Base-by-base conservation (phyloP, 2,797 vertebrate species). In the Chiroxiphia lanceolata region DNA sequence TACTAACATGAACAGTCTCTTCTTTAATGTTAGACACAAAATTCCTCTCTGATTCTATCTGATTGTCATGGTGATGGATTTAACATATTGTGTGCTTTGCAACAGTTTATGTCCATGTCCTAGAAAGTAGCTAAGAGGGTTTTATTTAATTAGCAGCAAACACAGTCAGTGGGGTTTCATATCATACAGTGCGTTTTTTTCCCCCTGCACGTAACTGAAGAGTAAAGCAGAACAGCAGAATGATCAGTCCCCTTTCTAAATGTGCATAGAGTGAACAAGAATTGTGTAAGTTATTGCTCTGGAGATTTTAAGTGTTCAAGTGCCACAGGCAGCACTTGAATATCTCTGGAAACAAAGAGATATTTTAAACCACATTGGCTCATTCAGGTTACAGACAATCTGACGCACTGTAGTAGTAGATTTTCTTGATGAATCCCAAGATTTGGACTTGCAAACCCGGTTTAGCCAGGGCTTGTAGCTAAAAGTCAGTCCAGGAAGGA, bases 141-240 rank as follows among this genome's bases (percentile, higher is more conserved):
- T 88, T 83, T 7, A 61, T 65, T 87, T 64, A 67, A 40, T 65
- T 72, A 77, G 9, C 27, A 72, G 51, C 27, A 77, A 75, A 22
- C 8, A 40, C 2, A 23, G 11, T 50, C 45, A 40, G 1, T 21
- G 9, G 2, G 5, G 3, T n/a, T 76, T 87, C 34, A 6, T 65
- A 60, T 27, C 17, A 22, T 40, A 23, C 6, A 26, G 13, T 42
- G 26, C 0, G 0, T 1, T 0, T 25, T 13, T 47, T 76, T 36
- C 8, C 9, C 29, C 5, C 34, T 65, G 29, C 19, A 71, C 31
- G 59, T 76, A 63, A 57, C 26, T 76, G 63, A 65, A 51, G n/a
- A 82, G 23, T 38, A 90, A 72, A 89, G 21, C 23, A 90, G 60
- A 88, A 25, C 44, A 56, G 25, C 20, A 76, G 38, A 56, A 71